Evolutionary conservation across 2,113 vertebrate species (phyloP), one percentile per base, ranked within the genome.

Genomic region (Glareola pratincola): DNA sequence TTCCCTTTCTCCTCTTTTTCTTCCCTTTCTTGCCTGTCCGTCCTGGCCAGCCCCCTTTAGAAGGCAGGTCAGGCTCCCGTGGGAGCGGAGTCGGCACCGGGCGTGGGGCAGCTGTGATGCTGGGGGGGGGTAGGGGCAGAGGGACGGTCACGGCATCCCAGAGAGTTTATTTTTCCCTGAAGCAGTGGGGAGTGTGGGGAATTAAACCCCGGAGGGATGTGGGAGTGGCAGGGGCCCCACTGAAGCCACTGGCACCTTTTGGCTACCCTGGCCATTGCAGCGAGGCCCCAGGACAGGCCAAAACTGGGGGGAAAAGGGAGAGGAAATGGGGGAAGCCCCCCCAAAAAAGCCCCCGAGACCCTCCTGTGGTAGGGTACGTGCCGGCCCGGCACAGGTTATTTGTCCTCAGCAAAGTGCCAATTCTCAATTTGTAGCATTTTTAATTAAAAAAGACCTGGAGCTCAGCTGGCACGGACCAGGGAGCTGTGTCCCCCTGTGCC

Each of bases 81-180:
- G 41, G 56, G 56, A 59, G 43, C 7, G 0, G 26, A 14, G 9
- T 0, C 2, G 12, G n/a, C 48, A 4, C n/a, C 0, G 34, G 71
- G 32, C 45, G 13, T 0, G 27, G 59, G 60, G 17, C 54, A 59
- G 78, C 39, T 57, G 3, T 1, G 50, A 15, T 48, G 67, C 39
- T 54, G 51, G 2, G 3, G 29, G 27, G 24, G 22, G 14, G 9
- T 32, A 1, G 3, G 62, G 22, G 15, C 73, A 59, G 30, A 27
- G 50, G 23, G 27, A 19, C 1, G 3, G 26, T 29, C 9, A 1
- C 4, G 19, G 2, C 77, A n/a, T 45, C 39, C 36, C 0, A 0
- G 14, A 4, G 47, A 15, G 20, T 72, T 79, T 13, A 7, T 85
- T n/a, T 47, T 81, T 26, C 56, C 69, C 60, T 37, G 13, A 2